These are phyloP conservation scores for Suillia variegata DNA, from an alignment of 2,888 invertebrate species.

Conservation along the genomic window DNA sequence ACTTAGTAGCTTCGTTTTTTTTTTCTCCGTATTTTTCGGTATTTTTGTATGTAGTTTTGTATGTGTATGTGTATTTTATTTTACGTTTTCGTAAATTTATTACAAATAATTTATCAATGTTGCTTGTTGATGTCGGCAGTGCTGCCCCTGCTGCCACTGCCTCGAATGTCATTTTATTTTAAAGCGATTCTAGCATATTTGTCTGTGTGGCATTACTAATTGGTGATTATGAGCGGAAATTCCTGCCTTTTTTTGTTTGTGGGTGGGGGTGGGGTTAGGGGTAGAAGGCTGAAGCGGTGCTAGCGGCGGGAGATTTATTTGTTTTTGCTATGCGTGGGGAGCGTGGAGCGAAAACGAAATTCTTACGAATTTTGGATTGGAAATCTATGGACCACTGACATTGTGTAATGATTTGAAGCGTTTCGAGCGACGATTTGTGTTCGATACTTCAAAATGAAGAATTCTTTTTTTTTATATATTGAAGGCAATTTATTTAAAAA, in stretches of 20 bases:
- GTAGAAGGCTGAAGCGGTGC: background rate
- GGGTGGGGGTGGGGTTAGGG: background rate
- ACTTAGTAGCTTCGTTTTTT: slow-evolving; percentile 7
- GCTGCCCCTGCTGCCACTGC: background rate
- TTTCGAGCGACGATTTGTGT: too few species aligned
- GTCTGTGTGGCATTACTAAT: slow-evolving; percentile 56
- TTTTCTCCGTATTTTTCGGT: background rate
- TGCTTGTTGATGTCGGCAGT: slow-evolving; percentile 26
- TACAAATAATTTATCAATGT: slow-evolving; percentile 55
- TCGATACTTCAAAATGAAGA: too few species aligned
- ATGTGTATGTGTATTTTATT: background rate
- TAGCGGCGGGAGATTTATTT: background rate
- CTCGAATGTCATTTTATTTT: slow-evolving; percentile 22
- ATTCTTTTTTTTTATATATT: too few species aligned
- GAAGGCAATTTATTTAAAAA: too few species aligned
- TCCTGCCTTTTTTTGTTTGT: slow-evolving; percentile 10
- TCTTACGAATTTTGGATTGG: background rate
- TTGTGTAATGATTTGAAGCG: too few species aligned
- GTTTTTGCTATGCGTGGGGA: background rate
- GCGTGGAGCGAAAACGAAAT: background rate
- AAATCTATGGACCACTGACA: too few species aligned
- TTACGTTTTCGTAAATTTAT: slow-evolving; percentile 45
- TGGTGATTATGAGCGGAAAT: slow-evolving; percentile 56
- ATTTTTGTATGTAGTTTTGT: background rate
- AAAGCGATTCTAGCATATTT: slow-evolving; percentile 44